Conservation (phyloP, 2,888 invertebrate genomes). For the Eilema caniola region DNA sequence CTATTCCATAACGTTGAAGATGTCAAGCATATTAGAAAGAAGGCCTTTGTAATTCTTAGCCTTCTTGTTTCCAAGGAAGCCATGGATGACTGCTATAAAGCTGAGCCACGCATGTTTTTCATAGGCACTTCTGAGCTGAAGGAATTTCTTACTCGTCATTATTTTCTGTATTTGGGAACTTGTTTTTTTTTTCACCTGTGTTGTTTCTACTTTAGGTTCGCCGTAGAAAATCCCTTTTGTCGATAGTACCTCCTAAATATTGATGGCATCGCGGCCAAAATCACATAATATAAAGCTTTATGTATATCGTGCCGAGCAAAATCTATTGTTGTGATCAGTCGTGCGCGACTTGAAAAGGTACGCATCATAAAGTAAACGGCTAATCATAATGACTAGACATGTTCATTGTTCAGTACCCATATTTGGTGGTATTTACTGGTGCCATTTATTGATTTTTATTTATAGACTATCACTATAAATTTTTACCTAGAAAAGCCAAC, state of each 20-base stretch:
- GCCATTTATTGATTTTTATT: too few relatives aligned
- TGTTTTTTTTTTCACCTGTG: too few relatives aligned
- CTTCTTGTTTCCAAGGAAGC: too few relatives aligned
- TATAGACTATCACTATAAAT: neutral
- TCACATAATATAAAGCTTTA: neutral
- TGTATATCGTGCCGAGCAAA: neutral
- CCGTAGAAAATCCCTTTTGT: neutral
- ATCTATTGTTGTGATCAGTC: constrained; percentile 13
- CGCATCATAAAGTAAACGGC: constrained; percentile 14
- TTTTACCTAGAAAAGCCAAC: neutral
- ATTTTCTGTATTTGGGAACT: too few relatives aligned
- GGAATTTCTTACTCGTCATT: too few relatives aligned
- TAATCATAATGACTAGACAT: constrained; percentile 8
- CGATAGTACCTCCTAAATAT: neutral
- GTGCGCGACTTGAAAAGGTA: constrained; percentile 13
- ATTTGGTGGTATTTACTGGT: neutral
- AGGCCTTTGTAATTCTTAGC: too few relatives aligned
- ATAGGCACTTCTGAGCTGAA: too few relatives aligned
- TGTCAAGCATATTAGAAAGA: too few relatives aligned
- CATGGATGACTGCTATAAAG: too few relatives aligned
- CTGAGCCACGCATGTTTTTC: too few relatives aligned
- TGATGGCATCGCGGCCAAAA: neutral
- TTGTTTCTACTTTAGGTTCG: neutral
- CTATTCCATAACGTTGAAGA: too few relatives aligned
- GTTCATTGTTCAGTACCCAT: neutral